These are phyloP conservation scores for Peromyscus nudipes DNA, from an alignment of 2,797 vertebrate genomes.

Conservation along the genomic window DNA sequence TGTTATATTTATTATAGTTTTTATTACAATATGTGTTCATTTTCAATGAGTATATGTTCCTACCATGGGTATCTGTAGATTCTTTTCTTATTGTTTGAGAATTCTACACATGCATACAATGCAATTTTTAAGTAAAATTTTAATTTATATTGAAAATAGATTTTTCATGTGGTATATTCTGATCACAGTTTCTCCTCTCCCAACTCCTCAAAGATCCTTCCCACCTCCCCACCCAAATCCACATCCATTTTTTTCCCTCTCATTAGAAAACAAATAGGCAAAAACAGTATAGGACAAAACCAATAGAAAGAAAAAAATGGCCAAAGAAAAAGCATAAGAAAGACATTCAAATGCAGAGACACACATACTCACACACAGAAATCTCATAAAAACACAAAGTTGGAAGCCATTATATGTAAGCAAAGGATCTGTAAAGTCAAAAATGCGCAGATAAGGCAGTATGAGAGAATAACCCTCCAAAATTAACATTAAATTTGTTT, in stretches of 20 bases:
- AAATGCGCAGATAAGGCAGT: background rate
- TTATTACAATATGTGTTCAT: slow-evolving; percentile 33
- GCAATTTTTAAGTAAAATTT: background rate
- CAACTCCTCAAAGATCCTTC: background rate
- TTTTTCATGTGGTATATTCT: background rate
- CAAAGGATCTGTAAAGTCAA: background rate
- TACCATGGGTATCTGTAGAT: background rate
- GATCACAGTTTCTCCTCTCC: background rate
- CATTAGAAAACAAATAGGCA: background rate
- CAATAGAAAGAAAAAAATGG: background rate
- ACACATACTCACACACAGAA: background rate
- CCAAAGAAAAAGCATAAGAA: background rate
- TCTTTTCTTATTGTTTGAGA: slow-evolving; percentile 5
- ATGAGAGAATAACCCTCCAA: background rate
- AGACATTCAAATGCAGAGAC: background rate
- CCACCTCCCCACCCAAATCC: too few species aligned
- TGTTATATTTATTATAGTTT: slow-evolving; percentile 22
- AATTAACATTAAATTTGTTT: background rate
- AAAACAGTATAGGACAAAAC: background rate
- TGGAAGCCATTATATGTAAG: background rate
- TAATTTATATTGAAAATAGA: background rate
- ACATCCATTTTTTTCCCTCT: background rate
- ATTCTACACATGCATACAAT: background rate
- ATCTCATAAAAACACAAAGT: background rate
- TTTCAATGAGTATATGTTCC: slow-evolving; percentile 30